phyloP scores from a whole-genome alignment of 2,113 vertebrate species.

The Balaeniceps rex region DNA sequence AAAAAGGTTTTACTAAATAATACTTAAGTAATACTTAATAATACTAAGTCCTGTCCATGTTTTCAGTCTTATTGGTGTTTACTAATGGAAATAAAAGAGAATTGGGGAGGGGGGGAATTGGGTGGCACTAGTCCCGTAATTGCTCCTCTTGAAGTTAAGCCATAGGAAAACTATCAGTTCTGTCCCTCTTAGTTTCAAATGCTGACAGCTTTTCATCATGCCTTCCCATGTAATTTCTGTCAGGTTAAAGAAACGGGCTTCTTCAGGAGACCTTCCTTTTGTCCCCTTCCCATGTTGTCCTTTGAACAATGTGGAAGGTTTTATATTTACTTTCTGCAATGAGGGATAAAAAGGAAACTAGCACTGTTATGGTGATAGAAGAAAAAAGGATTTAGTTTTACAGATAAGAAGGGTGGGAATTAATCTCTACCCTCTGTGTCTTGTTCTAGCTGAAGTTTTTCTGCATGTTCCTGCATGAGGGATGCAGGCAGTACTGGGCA shows the following conservation, averaged over 20 bases:
- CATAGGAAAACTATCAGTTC: not conserved
- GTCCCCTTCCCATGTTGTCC: not conserved
- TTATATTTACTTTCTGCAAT: not conserved
- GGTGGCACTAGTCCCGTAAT: no score
- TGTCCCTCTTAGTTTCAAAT: not conserved
- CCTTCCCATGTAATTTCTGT: not conserved
- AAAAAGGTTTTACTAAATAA: no score
- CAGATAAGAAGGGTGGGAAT: no score
- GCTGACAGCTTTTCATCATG: not conserved
- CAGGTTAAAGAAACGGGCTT: not conserved
- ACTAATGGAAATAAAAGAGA: not conserved
- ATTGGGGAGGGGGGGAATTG: accelerated
- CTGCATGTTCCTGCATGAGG: not conserved
- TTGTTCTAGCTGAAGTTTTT: not conserved
- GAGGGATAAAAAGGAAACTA: not conserved
- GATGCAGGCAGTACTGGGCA: not conserved
- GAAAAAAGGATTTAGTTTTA: not conserved
- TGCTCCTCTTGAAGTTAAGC: not conserved
- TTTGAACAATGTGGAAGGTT: not conserved
- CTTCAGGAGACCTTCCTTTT: not conserved
- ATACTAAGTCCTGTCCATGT: not conserved
- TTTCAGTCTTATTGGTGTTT: not conserved
- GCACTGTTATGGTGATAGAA: not conserved
- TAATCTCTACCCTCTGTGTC: not conserved
- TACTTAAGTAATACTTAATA: not conserved